Base-by-base conservation (phyloP, 2,113 vertebrate species). In the Murina feae region DNA sequence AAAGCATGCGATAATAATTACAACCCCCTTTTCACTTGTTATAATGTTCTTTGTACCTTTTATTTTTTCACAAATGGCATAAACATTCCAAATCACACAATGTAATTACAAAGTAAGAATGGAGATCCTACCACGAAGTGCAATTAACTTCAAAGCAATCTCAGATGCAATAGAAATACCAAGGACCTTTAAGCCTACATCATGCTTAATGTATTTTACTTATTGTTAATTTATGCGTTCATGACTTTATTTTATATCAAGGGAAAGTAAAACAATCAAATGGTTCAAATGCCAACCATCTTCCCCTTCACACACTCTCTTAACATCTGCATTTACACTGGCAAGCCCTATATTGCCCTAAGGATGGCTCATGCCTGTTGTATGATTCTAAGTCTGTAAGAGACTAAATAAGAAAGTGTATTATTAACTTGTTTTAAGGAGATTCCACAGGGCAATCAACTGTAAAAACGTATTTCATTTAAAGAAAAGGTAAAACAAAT, bases 391-490 rank as follows among this genome's bases (percentile, higher is more conserved):
- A 85, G 28, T 37, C 30, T 68, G 0, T 14, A 87, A 20, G 25
- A 69, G 42, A 86, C 51, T 42, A 53, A 93, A 82, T 55, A 92
- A 83, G 12, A n/a, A 30, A 49, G 47, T 55, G 84, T 39, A 47
- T 89, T 44, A 74, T 39, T 80, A 95, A 95, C 51, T 93, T 66
- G 71, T 16, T 71, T 13, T 42, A 76, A 92, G 49, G 65, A 65
- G 23, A 89, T 55, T 72, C 84, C n/a, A 79, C 53, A 81, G 28
- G 17, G 44, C 42, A 88, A 47, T 75, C 35, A 96, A 53, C 28
- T 30, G 20, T 87, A 90, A 89, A 23, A 93, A 53, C 80, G 82
- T 28, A 91, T 93, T 78, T 95, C n/a, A 86, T 42, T 83, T 87
- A 23, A 39, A 93, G 11, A 5, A 86, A 60, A 78, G 37, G 28